Conservation (phyloP, 1,140 invertebrate species). For the Drosophila virilis region DNA sequence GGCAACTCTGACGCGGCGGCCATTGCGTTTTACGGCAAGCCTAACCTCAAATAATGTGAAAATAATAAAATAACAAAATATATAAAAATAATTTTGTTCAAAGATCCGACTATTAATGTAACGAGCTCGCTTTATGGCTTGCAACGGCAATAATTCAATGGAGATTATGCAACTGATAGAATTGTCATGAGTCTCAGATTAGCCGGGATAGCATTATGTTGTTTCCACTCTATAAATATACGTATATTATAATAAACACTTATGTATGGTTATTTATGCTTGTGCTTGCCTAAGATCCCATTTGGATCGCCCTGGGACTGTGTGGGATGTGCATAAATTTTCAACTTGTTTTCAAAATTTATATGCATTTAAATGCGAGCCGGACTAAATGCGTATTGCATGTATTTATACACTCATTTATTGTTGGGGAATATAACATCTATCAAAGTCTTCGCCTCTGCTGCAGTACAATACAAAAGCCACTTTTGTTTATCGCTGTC, state of each 20-base stretch:
- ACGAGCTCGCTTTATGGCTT: not conserved
- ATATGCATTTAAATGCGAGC: conserved; percentile 38
- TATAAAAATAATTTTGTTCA: too few relatives aligned
- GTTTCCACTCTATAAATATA: conserved; percentile 13
- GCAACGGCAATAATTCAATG: conserved; percentile 8
- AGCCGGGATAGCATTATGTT: conserved; percentile 6
- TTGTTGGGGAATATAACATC: conserved; percentile 33
- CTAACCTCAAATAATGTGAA: not conserved
- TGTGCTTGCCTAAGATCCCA: conserved; percentile 5
- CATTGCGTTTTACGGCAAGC: not conserved
- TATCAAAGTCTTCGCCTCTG: conserved; percentile 30
- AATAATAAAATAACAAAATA: too few relatives aligned
- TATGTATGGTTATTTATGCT: conserved; percentile 21
- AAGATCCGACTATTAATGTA: not conserved
- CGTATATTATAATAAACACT: conserved; percentile 10
- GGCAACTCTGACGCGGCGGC: not conserved
- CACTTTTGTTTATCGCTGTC: conserved; percentile 40
- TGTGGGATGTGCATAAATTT: conserved; percentile 41
- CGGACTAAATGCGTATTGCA: not conserved
- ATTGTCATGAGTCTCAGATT: conserved; percentile 9
- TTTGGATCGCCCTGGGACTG: conserved; percentile 16
- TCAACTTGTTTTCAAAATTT: conserved; percentile 32
- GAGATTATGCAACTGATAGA: conserved; percentile 4
- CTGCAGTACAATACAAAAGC: conserved; percentile 17
- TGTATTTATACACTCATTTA: conserved; percentile 7